Conservation (phyloP, 2,888 invertebrate species). For the Drosophila kanekoi region DNA sequence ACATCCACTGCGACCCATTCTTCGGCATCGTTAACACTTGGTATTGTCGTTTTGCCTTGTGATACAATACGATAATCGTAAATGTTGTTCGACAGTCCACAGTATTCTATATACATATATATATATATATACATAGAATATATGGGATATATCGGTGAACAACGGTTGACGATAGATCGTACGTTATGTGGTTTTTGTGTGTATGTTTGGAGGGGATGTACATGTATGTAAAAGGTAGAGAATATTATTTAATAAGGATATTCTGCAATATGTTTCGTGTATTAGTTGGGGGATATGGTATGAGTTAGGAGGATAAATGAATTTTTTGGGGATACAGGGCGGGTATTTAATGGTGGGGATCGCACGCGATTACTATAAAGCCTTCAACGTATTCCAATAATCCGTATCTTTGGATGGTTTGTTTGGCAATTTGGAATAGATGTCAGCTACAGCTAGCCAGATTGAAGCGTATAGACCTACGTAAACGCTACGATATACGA, state of each 20-base stretch:
- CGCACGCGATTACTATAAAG: slow-evolving; percentile 35
- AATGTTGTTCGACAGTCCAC: slow-evolving; percentile 92
- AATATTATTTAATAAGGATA: slow-evolving; percentile 61
- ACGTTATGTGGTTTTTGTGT: slow-evolving; percentile 6
- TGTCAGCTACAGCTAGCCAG: slow-evolving; percentile 62
- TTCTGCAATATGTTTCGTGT: slow-evolving; percentile 12
- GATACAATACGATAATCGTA: slow-evolving; percentile 94
- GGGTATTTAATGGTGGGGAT: slow-evolving; percentile 1
- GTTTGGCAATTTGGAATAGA: slow-evolving; percentile 62
- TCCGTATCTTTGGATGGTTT: slow-evolving; percentile 69
- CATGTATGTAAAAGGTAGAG: slow-evolving; percentile 82
- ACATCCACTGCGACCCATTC: slow-evolving; percentile 93
- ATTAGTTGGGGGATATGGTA: slow-evolving; percentile 8
- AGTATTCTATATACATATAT: slow-evolving; percentile 87
- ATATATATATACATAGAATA: slow-evolving; percentile 7
- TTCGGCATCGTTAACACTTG: slow-evolving; percentile 95
- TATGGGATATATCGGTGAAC: slow-evolving; percentile 19
- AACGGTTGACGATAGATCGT: slow-evolving; percentile 42
- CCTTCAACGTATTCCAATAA: slow-evolving; percentile 66
- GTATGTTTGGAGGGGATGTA: slow-evolving; percentile 24
- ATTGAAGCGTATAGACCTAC: slow-evolving; percentile 66
- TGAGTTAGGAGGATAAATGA: slow-evolving; percentile 41
- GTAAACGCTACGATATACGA: slow-evolving; percentile 69
- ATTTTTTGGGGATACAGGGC: not conserved
- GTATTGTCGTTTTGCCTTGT: slow-evolving; percentile 97